These are phyloP conservation scores for Microtus californicus DNA, from an alignment of 2,797 vertebrate genomes.

Conservation along the genomic window DNA sequence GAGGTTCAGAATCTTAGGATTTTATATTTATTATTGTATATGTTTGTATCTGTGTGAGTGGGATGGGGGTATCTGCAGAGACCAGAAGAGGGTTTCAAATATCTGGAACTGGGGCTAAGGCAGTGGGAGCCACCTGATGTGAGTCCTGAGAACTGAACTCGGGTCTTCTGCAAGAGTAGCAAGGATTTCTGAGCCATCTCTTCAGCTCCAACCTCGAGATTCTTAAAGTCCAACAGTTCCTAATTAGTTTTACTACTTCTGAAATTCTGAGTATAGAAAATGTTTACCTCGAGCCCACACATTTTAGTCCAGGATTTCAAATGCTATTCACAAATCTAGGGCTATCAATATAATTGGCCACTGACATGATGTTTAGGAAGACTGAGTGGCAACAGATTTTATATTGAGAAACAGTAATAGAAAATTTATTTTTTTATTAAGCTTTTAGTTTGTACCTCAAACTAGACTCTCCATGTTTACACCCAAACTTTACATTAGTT, in stretches of 20 bases:
- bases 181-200: neutral
- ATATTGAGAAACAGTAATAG: neutral
- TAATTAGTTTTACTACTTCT: constrained; percentile 9
- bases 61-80: too few relatives aligned
- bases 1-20: neutral
- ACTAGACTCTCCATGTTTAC: neutral
- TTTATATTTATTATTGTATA: neutral
- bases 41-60: neutral
- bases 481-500: constrained; percentile 35
- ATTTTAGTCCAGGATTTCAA: constrained; percentile 13
- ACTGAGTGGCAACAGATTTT: neutral
- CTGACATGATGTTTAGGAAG: neutral
- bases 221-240: constrained; percentile 7
- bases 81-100: neutral
- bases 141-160: neutral
- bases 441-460: constrained; percentile 22
- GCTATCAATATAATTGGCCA: neutral
- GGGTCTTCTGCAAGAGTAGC: neutral
- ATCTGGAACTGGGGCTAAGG: neutral
- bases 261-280: constrained; percentile 35
- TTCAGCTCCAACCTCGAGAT: neutral
- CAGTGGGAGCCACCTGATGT: neutral
- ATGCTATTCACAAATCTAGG: neutral
- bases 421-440: neutral
- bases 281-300: constrained; percentile 2